These are phyloP conservation scores for Hippoglossus stenolepis DNA, from an alignment of 2,113 vertebrate species.

Conservation along the genomic window DNA sequence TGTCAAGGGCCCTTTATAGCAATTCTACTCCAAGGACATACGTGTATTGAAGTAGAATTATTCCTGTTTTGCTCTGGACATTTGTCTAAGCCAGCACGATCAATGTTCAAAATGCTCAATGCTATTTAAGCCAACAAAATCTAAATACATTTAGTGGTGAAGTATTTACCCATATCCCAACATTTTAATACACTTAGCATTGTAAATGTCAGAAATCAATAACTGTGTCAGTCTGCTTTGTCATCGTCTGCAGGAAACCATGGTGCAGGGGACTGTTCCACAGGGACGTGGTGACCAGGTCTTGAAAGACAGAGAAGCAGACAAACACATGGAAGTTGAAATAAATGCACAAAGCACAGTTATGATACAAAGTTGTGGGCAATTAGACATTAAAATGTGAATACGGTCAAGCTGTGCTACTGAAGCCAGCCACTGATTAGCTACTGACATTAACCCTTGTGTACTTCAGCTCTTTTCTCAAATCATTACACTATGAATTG, in stretches of 20 bases:
- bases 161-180: no score
- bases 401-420: no score
- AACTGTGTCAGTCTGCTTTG: no score
- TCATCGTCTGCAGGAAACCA: slow-evolving; percentile 18
- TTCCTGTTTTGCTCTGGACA: not conserved
- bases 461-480: no score
- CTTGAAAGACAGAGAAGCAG: slow-evolving; percentile 6
- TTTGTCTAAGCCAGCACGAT: not conserved
- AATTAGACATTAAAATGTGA: not conserved
- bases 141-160: slow-evolving; percentile 5
- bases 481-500: no score
- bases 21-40: not conserved
- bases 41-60: not conserved
- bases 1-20: not conserved
- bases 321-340: not conserved
- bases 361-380: slow-evolving; percentile 17
- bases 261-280: slow-evolving; percentile 3
- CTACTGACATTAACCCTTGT: no score
- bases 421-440: no score
- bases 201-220: no score
- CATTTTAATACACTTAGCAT: no score
- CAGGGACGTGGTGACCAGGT: not conserved
- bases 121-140: not conserved
- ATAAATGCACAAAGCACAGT: not conserved
- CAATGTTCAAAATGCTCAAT: not conserved